Percentiles rank a stretch among this genome's conserved stretches.
These are phyloP conservation scores for Coptotermes formosanus DNA, from an alignment of 1,140 invertebrate genomes.

Conservation along the genomic window DNA sequence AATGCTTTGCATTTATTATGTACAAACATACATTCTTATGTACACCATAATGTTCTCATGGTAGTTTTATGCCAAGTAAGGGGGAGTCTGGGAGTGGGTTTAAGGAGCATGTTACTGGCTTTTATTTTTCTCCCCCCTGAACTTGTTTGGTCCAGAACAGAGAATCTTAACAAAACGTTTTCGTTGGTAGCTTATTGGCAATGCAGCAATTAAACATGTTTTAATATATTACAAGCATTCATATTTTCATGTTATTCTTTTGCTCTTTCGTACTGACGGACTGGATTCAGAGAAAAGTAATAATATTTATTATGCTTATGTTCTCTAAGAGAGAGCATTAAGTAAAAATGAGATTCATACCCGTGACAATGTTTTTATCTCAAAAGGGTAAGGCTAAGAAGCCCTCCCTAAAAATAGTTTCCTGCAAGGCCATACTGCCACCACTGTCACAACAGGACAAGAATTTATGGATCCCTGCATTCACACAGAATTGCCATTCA, in stretches of 20 bases:
- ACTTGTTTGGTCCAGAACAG: constrained; percentile 15
- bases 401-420: background rate
- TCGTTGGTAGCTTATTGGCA: constrained; percentile 27
- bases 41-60: constrained; percentile 36
- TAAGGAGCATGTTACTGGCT: constrained; percentile 21
- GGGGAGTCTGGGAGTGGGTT: constrained; percentile 1
- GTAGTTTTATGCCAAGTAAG: constrained; percentile 28
- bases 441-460: constrained; percentile 20
- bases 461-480: constrained; percentile 17
- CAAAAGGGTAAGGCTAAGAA: background rate
- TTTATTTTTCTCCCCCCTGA: background rate
- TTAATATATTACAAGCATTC: constrained; percentile 26
- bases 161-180: constrained; percentile 22
- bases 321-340: background rate
- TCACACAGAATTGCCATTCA: background rate
- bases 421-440: constrained; percentile 27
- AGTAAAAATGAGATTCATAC: constrained; percentile 33
- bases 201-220: constrained; percentile 28
- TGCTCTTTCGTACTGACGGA: constrained; percentile 24
- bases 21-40: constrained; percentile 51
- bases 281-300: constrained; percentile 22
- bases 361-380: constrained; percentile 29
- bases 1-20: constrained; percentile 43
- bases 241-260: constrained; percentile 17
- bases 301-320: background rate